Base-by-base conservation (phyloP, 2,888 invertebrate genomes). In the Perizoma affinitatum region DNA sequence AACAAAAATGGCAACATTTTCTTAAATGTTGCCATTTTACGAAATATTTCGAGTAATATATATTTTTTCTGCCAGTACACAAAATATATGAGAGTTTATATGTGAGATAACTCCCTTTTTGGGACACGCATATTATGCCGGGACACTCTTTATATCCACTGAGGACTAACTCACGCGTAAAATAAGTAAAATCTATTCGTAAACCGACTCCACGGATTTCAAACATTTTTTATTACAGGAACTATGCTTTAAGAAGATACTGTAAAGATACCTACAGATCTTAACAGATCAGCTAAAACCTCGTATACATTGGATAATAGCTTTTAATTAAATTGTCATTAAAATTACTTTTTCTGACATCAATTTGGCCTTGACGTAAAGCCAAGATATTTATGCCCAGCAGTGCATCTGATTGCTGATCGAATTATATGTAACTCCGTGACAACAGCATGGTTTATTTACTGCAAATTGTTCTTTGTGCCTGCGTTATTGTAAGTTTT, bases 171-270 rank as follows among this genome's bases (percentile, higher is more conserved):
- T 4, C n/a, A n/a, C 4, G n/a, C 0, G 5, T 5, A 10, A 42
- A 10, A 42, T 5, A n/a, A n/a, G 10, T 33, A 45, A 45, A 22
- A n/a, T 43, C 6, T 9, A 45, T 22, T 48, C 5, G 33, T 6
- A 58, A 53, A 62, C 34, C 79, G 61, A 69, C 84, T 86, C 84
- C 57, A 82, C 33, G 54, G 75, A 60, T 80, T 74, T 70, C 40
- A 34, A 55, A 65, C 61, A 69, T 69, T 81, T 86, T 22, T 86
- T 86, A 86, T 83, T 76, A 76, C 76, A 79, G 80, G 79, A 79
- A 80, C 79, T 75, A 72, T 67, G 68, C 70, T 67, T 72, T 77
- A 74, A 74, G 67, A 70, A 66, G 60, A 63, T 11, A 43, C 53
- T 11, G 48, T 45, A 49, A 60, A 56, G 68, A 69, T 56, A 67